Percentiles rank a stretch among this genome's conserved stretches.
Evolutionary conservation across 1,140 invertebrate species (phyloP).

Genomic region (Drosophila novamexicana): DNA sequence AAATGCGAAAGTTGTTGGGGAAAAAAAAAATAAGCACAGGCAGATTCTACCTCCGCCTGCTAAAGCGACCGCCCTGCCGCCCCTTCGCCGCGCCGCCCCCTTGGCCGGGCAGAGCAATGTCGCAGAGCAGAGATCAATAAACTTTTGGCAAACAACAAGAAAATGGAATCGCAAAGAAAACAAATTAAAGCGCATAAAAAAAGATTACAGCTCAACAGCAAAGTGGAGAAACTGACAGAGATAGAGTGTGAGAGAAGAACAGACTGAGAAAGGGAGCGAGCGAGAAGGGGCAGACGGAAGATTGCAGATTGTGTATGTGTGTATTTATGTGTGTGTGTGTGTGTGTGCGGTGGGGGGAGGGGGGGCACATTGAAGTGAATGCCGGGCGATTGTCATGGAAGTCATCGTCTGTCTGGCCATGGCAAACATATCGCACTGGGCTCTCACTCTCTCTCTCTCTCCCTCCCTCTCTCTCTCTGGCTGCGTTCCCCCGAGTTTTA

Average conservation of each 20-base stretch:
- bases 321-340: background rate
- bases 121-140: conserved; percentile 75
- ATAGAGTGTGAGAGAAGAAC: conserved; percentile 26
- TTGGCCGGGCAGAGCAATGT: background rate
- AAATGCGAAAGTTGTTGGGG: conserved; percentile 48
- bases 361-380: conserved; percentile 17
- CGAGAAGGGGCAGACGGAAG: background rate
- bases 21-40: background rate
- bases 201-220: conserved; percentile 70
- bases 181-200: conserved; percentile 74
- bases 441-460: background rate
- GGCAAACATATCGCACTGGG: conserved; percentile 59
- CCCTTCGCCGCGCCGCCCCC: conserved; percentile 1
- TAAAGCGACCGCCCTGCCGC: background rate
- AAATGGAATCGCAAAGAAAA: conserved; percentile 77
- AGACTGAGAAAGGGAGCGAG: background rate
- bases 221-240: conserved; percentile 42
- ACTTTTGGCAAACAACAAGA: conserved; percentile 82
- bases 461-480: background rate
- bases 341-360: background rate
- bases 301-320: background rate
- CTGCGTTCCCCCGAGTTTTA: conserved; percentile 20
- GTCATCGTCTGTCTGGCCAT: conserved; percentile 56
- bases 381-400: conserved; percentile 54
- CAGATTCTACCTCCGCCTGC: background rate